These are phyloP conservation scores for Drosophila monieri DNA, from an alignment of 2,888 invertebrate species.

Conservation along the genomic window DNA sequence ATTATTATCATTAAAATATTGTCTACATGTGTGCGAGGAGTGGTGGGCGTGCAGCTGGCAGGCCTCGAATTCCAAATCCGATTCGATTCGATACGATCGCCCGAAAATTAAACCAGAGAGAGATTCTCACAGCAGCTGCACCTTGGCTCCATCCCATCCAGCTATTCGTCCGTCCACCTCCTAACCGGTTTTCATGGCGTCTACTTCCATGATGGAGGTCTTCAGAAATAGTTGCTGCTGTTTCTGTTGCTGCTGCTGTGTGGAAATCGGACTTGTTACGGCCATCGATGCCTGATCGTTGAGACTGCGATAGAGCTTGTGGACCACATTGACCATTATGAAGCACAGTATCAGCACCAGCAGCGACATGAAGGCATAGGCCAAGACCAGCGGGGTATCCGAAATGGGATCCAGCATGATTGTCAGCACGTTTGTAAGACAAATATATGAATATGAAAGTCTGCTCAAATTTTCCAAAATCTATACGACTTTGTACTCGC, in stretches of 20 bases:
- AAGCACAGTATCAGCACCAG: constrained; percentile 81
- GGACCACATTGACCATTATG: constrained; percentile 82
- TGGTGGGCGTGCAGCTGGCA: constrained; percentile 20
- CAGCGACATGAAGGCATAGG: constrained; percentile 81
- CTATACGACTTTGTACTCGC: constrained; percentile 16
- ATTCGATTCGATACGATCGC: constrained; percentile 5
- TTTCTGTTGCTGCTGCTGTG: background rate
- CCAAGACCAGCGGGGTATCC: constrained; percentile 81
- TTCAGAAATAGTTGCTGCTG: constrained; percentile 34
- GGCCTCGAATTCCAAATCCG: constrained; percentile 9
- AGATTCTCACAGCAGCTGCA: constrained; percentile 48
- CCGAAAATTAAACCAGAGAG: constrained; percentile 31
- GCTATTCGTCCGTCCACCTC: background rate
- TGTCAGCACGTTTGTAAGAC: constrained; percentile 11
- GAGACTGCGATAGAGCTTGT: constrained; percentile 76
- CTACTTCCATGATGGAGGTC: constrained; percentile 62
- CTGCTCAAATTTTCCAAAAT: constrained; percentile 3
- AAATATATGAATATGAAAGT: background rate
- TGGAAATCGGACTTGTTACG: constrained; percentile 23
- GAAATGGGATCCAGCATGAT: constrained; percentile 79
- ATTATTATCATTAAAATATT: constrained; percentile 15
- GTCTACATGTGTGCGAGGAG: constrained; percentile 13
- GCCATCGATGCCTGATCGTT: constrained; percentile 25
- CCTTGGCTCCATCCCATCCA: constrained; percentile 4
- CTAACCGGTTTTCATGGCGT: constrained; percentile 72